Percentiles rank a stretch among this genome's conserved stretches.
Evolutionary conservation across 2,797 vertebrate genomes (phyloP).

Genomic region (Euphonia xanthogaster): DNA sequence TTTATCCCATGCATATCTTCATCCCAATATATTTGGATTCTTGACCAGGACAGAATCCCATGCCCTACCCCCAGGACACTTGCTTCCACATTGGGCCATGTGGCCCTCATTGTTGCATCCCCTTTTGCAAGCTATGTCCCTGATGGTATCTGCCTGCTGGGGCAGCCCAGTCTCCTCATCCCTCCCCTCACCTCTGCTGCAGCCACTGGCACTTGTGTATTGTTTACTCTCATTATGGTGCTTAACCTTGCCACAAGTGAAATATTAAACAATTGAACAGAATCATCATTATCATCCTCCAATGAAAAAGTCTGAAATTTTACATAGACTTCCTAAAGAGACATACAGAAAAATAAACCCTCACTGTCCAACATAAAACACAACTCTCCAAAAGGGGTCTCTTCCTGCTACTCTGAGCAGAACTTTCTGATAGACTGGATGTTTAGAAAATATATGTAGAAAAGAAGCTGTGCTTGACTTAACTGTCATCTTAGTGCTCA

Average conservation of each 20-base stretch:
- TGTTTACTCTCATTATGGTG: neutral
- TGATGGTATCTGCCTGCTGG: neutral
- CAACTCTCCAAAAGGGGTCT: neutral
- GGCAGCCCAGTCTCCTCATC: neutral
- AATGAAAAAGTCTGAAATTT: neutral
- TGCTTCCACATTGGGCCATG: fast-evolving
- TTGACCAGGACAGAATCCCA: neutral
- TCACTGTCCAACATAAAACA: neutral
- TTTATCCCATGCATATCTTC: neutral
- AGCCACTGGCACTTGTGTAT: neutral
- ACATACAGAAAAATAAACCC: neutral
- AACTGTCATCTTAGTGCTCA: neutral
- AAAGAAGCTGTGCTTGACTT: neutral
- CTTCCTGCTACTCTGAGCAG: neutral
- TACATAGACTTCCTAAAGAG: neutral
- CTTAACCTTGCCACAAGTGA: neutral
- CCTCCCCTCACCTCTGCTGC: neutral
- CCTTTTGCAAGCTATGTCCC: neutral
- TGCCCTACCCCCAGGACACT: fast-evolving
- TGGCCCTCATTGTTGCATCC: neutral
- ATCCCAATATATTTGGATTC: neutral
- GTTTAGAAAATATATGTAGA: neutral
- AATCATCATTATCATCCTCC: neutral
- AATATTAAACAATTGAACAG: neutral
- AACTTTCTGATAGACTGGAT: neutral